phyloP scores from a whole-genome alignment of 2,113 vertebrate species.

The Peucedramus taeniatus region DNA sequence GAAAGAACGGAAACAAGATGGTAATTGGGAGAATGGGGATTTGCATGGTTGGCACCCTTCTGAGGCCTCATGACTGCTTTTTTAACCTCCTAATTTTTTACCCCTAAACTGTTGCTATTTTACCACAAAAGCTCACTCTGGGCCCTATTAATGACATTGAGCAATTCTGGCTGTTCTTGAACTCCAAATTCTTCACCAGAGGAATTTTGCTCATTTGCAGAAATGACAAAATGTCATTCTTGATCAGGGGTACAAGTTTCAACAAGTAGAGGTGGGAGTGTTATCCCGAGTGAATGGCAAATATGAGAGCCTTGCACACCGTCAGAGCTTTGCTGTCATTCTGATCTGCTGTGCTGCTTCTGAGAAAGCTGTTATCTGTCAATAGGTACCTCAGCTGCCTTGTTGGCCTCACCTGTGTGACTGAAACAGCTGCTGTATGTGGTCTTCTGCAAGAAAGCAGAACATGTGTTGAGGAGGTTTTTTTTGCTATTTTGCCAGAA shows the following conservation, averaged over 20 bases:
- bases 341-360: not conserved
- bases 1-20: not conserved
- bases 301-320: not conserved
- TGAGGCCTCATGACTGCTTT: not conserved
- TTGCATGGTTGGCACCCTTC: not conserved
- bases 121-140: not conserved
- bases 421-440: not conserved
- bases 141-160: not conserved
- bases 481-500: not conserved
- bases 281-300: not conserved
- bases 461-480: fast-evolving
- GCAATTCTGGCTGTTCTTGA: slow-evolving; percentile 5
- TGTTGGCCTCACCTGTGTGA: not conserved
- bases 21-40: not conserved
- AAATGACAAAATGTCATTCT: slow-evolving; percentile 7
- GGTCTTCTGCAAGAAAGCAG: not conserved
- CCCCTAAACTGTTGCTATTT: not conserved
- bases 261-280: not conserved
- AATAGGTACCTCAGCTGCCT: not conserved
- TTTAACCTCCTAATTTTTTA: not conserved
- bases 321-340: not conserved
- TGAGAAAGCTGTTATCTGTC: not conserved
- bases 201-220: not conserved
- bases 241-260: not conserved
- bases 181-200: slow-evolving; percentile 4